Evolutionary conservation across 2,797 vertebrate species (phyloP).

Genomic region (Lepilemur ruficaudatus): DNA sequence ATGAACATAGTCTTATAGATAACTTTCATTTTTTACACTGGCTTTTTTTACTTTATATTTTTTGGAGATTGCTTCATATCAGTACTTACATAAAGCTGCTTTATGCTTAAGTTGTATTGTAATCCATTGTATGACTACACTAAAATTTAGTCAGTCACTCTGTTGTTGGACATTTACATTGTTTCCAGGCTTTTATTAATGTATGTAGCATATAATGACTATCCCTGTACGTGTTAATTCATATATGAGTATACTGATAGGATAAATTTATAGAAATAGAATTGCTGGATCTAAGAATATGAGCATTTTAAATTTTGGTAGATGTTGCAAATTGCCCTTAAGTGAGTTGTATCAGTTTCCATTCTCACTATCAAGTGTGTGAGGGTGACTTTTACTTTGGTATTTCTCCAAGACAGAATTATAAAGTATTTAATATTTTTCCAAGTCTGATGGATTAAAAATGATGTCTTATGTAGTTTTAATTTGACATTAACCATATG

Average conservation of each 20-base stretch:
- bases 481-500: not conserved
- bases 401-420: not conserved
- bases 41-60: not conserved
- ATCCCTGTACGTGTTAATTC: not conserved
- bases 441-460: not conserved
- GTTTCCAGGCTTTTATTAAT: not conserved
- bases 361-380: not conserved
- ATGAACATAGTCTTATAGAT: not conserved
- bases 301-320: not conserved
- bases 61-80: not conserved
- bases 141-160: not conserved
- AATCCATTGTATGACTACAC: not conserved
- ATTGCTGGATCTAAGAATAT: not conserved
- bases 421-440: not conserved
- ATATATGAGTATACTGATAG: not conserved
- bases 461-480: not conserved
- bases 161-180: slow-evolving; percentile 27
- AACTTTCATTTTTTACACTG: not conserved
- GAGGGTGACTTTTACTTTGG: not conserved
- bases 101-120: not conserved
- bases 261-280: not conserved
- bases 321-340: not conserved
- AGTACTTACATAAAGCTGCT: not conserved
- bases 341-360: not conserved
- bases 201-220: not conserved